Base-by-base conservation (phyloP, 1,140 invertebrate genomes). In the Drosophila melanica region DNA sequence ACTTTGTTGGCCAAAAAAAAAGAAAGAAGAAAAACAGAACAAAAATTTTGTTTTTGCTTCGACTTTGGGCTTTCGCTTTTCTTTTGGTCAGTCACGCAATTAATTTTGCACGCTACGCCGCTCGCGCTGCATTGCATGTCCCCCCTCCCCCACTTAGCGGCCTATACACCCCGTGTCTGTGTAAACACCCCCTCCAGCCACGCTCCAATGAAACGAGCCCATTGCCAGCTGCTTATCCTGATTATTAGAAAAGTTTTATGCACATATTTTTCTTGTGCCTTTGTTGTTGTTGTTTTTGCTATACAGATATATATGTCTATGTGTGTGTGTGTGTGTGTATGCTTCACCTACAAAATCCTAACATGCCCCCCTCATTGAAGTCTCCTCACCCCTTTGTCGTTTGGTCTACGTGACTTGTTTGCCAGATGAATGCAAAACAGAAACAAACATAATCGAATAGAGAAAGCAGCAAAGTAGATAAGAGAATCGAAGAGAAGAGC, bases 161-260 rank as follows among this genome's bases (percentile, higher is more conserved):
- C 16, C 14, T 42, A 53, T 3, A 23, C 48, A 9, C 20, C 10
- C 5, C 35, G 10, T 27, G 16, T n/a, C 14, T 18, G 2, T 12
- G 33, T 30, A 35, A 53, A 30, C 7, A 11, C 44, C 44, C 18
- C 10, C 44, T 20, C 4, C 27, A 27, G 27, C 6, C 27, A 7
- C 27, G 4, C 27, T 27, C 33, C 16, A 20, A 37, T 39, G 37
- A 47, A 66, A 66, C 37, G 57, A 69, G 64, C 65, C 50, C 71
- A 69, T 74, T 74, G 65, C 71, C 71, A 69, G 71, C 71, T 74
- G 71, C 57, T 77, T 77, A 72, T 73, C 64, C 69, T 68, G 66
- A 73, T 68, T 77, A 77, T 77, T 73, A 73, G 74, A 77, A 77
- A 77, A 77, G 74, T 77, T 77, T 70, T 75, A 74, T 75, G 65